phyloP scores from a whole-genome alignment of 1,140 invertebrate species.

The Metaphire vulgaris region DNA sequence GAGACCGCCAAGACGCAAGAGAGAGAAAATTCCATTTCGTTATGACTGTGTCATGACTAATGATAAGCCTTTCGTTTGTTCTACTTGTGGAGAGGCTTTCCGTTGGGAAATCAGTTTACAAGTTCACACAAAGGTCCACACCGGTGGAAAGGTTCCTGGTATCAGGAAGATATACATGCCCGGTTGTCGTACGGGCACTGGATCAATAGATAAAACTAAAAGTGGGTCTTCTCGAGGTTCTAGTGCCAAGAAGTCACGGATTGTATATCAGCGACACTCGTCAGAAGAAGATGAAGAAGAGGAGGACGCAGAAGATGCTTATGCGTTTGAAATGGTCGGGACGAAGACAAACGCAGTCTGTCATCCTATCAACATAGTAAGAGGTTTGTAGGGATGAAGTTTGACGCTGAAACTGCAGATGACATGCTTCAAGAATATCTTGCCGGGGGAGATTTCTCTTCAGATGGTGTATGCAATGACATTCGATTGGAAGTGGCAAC shows the following conservation, averaged over 20 bases:
- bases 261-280: neutral
- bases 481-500: no score
- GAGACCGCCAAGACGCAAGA: neutral
- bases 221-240: no score
- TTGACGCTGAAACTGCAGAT: neutral
- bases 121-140: slow-evolving; percentile 12
- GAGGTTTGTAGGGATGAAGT: neutral
- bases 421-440: neutral
- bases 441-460: no score
- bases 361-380: neutral
- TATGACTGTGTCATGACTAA: slow-evolving; percentile 21
- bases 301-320: neutral
- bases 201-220: no score
- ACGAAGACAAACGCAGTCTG: neutral
- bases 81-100: slow-evolving; percentile 12
- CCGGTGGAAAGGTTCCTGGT: neutral
- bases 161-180: slow-evolving; percentile 14
- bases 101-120: slow-evolving; percentile 18
- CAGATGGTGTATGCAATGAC: no score
- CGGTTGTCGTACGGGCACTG: no score
- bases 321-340: neutral
- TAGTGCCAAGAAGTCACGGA: neutral
- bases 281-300: neutral
- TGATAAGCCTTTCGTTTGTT: slow-evolving; percentile 17
- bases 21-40: neutral